Conservation (phyloP, 2,888 invertebrate genomes). For the Luffia ferchaultella region DNA sequence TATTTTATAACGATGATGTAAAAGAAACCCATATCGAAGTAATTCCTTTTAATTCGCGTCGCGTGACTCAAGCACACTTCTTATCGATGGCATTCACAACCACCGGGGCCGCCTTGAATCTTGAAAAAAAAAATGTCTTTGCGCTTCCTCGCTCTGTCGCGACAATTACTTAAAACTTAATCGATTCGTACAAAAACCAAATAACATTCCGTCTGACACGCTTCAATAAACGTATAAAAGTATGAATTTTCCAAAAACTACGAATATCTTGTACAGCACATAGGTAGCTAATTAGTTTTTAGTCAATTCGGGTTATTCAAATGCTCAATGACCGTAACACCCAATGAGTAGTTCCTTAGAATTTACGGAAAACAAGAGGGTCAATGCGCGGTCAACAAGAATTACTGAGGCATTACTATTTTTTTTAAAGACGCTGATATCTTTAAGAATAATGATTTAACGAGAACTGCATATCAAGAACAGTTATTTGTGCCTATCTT, state of each 20-base stretch:
- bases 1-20: too few relatives aligned
- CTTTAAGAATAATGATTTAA: too few relatives aligned
- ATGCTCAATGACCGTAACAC: neutral
- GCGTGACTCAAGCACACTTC: neutral
- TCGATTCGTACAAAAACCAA: neutral
- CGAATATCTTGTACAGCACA: too few relatives aligned
- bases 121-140: conserved; percentile 37
- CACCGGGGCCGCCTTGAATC: conserved; percentile 21
- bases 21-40: neutral
- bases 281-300: too few relatives aligned
- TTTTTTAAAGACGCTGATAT: too few relatives aligned
- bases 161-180: conserved; percentile 23
- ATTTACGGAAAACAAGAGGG: neutral
- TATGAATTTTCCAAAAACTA: too few relatives aligned
- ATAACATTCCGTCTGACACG: neutral
- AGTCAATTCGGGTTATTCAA: neutral
- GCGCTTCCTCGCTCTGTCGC: conserved; percentile 33
- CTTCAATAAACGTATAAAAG: neutral
- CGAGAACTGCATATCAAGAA: too few relatives aligned
- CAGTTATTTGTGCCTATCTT: too few relatives aligned
- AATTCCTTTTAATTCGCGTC: neutral
- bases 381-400: neutral
- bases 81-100: neutral
- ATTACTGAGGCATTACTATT: too few relatives aligned
- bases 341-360: neutral